phyloP scores from a whole-genome alignment of 2,888 invertebrate species.

The Perithous albicinctus region DNA sequence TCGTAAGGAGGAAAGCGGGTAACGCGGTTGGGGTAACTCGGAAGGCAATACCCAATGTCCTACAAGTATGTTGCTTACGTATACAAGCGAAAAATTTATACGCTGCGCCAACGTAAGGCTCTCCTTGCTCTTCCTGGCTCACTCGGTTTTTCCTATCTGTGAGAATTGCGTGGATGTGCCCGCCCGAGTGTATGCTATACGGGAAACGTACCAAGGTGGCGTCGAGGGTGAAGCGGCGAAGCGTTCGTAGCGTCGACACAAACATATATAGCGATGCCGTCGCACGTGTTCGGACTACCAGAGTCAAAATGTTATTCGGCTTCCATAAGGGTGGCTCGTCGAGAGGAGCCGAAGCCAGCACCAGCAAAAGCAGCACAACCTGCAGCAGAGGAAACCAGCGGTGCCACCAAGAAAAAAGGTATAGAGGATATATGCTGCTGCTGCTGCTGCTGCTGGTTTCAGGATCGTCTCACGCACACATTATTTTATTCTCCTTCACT shows the following conservation, averaged over 20 bases:
- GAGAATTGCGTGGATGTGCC: constrained; percentile 3
- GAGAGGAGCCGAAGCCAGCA: constrained; percentile 51
- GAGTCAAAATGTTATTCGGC: constrained; percentile 71
- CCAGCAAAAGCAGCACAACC: constrained; percentile 45
- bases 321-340: constrained; percentile 60
- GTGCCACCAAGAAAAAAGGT: constrained; percentile 33
- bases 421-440: no score
- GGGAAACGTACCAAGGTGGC: constrained; percentile 30
- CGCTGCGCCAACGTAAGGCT: constrained; percentile 56
- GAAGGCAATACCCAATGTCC: constrained; percentile 66
- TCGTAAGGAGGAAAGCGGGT: constrained; percentile 19
- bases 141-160: constrained; percentile 21
- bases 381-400: constrained; percentile 30
- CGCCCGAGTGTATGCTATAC: constrained; percentile 36
- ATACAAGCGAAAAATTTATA: constrained; percentile 68
- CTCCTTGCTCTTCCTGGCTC: no score
- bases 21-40: constrained; percentile 20
- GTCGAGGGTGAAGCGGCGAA: constrained; percentile 46
- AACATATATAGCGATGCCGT: constrained; percentile 69
- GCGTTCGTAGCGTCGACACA: constrained; percentile 61
- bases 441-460: constrained; percentile 36
- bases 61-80: constrained; percentile 63
- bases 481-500: constrained; percentile 59
- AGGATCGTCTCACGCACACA: constrained; percentile 47
- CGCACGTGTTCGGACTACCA: constrained; percentile 72